phyloP scores from a whole-genome alignment of 2,113 vertebrate genomes.

The Hemiscyllium ocellatum region DNA sequence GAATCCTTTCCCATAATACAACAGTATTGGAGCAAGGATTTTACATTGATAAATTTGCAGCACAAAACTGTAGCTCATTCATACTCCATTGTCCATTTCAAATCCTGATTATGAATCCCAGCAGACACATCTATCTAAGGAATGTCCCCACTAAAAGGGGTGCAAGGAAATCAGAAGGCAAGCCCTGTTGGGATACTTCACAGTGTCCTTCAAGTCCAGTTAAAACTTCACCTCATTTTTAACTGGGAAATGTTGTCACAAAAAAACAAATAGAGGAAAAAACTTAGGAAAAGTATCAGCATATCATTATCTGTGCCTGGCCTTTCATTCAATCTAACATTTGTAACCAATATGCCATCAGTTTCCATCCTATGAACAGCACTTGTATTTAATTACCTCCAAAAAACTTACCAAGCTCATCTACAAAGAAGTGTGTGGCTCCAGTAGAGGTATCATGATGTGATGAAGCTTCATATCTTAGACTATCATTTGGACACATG shows the following conservation, averaged over 20 bases:
- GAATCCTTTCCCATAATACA: no score
- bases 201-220: neutral
- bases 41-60: no score
- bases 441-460: constrained; percentile 63
- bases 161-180: neutral
- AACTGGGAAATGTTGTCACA: neutral
- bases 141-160: neutral
- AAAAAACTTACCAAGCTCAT: constrained; percentile 57
- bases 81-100: neutral
- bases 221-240: neutral
- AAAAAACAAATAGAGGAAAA: neutral
- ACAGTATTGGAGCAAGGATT: no score
- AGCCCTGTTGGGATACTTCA: neutral
- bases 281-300: neutral
- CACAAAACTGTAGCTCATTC: neutral
- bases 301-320: neutral
- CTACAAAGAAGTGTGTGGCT: constrained; percentile 65
- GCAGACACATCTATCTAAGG: neutral
- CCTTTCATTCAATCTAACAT: neutral
- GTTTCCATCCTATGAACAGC: neutral
- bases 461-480: constrained; percentile 39
- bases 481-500: neutral
- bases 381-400: neutral
- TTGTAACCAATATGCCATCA: neutral
- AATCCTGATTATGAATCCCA: neutral